phyloP scores from a whole-genome alignment of 2,113 vertebrate species.

The Geococcyx californianus region DNA sequence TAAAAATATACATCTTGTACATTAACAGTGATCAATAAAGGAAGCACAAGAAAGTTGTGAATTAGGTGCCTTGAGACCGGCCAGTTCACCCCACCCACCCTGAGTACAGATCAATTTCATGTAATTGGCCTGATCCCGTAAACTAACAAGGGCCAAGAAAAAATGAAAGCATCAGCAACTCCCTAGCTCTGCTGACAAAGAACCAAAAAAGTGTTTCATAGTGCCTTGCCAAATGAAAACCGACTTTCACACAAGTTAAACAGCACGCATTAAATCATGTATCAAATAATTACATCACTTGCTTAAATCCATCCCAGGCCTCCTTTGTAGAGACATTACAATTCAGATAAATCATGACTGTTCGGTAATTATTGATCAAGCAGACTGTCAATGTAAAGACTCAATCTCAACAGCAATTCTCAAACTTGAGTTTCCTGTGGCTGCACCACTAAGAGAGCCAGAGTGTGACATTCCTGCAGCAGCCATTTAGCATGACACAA shows the following conservation, averaged over 20 bases:
- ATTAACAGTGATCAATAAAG: constrained; percentile 67
- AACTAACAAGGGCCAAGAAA: constrained; percentile 63
- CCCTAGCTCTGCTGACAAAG: constrained; percentile 7
- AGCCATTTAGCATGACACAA: neutral
- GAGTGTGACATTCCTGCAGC: neutral
- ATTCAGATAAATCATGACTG: constrained; percentile 11
- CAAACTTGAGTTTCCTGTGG: neutral
- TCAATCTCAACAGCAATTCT: neutral
- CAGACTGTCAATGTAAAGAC: neutral
- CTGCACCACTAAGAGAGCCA: neutral
- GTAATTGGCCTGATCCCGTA: constrained; percentile 61
- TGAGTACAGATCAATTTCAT: constrained; percentile 63
- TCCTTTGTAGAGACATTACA: neutral
- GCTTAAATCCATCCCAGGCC: neutral
- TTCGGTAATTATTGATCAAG: constrained; percentile 21
- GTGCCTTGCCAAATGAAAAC: constrained; percentile 19
- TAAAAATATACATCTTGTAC: constrained; percentile 40
- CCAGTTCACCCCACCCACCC: constrained; percentile 37
- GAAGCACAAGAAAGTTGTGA: constrained; percentile 65
- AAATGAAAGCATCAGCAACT: constrained; percentile 52
- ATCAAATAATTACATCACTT: constrained; percentile 28
- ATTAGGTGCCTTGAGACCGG: constrained; percentile 59
- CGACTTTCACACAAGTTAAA: constrained; percentile 19
- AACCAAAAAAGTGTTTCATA: neutral
- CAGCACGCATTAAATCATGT: constrained; percentile 26